Base-by-base conservation (phyloP, 1,140 invertebrate species). In the Aphelinus certus region DNA sequence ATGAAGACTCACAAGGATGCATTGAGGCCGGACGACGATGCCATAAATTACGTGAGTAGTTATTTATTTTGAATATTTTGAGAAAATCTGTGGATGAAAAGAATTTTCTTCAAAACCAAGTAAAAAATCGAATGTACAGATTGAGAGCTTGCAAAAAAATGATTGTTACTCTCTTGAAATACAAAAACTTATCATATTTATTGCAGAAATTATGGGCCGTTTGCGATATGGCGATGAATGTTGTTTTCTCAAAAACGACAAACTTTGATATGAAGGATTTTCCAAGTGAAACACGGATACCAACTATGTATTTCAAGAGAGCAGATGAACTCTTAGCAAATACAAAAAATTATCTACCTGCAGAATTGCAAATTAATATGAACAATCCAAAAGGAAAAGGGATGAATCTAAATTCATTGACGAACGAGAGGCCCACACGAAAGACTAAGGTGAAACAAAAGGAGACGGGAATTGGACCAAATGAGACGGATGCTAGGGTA, bases 1-100 rank as follows among this genome's bases (percentile, higher is more conserved):
- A 96, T 96, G 91, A 97, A 97, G 83, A 94, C 95, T 83, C 95
- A 96, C 81, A 96, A 96, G 84, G 96, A 97, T 85, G 94, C 94
- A 7, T 85, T 95, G n/a, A 91, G 92, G 73, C 92, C 94, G 63
- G 93, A 94, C 42, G 94, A 97, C 83, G 94, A 95, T 79, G 88
- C 87, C 68, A 89, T 92, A 61, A 97, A 97, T 88, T 92, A 91
- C 84, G 95, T 96, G 88, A 91, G 90, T 90, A 64, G n/a, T 65
- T 55, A 71, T 45, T 26, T 26, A 26, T 26, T 26, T 26, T 26
- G 26, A 26, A 26, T 26, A 26, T 26, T 26, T 26, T 26, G 26
- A 26, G 26, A 26, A 26, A 26, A 26, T 26, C 26, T 26, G 26
- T 26, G 26, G 26, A 2, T n/a, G 1, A n/a, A 48, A 10, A 48